Conservation (phyloP, 2,113 vertebrate genomes). For the Rostratula benghalensis region DNA sequence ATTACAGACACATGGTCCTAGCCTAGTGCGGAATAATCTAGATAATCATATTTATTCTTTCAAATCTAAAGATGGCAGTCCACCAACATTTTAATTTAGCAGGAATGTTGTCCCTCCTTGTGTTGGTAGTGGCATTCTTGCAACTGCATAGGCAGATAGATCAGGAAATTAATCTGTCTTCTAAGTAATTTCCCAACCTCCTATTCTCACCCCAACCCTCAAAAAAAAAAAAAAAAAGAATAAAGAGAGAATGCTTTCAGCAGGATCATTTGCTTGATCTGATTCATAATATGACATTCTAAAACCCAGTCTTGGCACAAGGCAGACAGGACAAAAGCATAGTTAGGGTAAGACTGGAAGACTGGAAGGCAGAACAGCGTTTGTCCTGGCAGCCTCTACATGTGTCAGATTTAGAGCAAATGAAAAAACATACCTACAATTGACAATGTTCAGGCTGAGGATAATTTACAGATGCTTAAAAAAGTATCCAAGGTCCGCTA, state of each 20-base stretch:
- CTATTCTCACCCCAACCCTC: background rate
- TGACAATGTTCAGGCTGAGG: background rate
- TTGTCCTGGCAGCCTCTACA: background rate
- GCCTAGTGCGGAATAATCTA: background rate
- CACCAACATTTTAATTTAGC: conserved; percentile 37
- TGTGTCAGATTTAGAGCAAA: background rate
- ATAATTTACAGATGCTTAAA: background rate
- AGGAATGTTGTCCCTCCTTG: background rate
- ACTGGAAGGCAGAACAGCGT: background rate
- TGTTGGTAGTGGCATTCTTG: conserved; percentile 8
- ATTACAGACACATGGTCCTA: background rate
- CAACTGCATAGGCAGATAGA: conserved; percentile 3
- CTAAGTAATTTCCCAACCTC: conserved; percentile 23
- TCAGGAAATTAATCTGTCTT: conserved; percentile 47
- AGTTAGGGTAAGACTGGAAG: background rate
- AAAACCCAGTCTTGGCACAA: background rate
- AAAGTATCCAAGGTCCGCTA: background rate
- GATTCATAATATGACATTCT: background rate
- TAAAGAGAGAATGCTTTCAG: background rate
- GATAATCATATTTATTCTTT: conserved; percentile 17
- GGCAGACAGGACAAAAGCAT: background rate
- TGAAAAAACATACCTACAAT: background rate
- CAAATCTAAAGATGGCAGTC: conserved; percentile 2
- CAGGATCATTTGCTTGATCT: background rate
- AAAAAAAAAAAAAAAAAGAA: too few relatives aligned